A percentile compares a stretch with the other conserved stretches of the same genome.
Evolutionary conservation across 2,888 invertebrate species (phyloP).

Genomic region (Unio delphinus): DNA sequence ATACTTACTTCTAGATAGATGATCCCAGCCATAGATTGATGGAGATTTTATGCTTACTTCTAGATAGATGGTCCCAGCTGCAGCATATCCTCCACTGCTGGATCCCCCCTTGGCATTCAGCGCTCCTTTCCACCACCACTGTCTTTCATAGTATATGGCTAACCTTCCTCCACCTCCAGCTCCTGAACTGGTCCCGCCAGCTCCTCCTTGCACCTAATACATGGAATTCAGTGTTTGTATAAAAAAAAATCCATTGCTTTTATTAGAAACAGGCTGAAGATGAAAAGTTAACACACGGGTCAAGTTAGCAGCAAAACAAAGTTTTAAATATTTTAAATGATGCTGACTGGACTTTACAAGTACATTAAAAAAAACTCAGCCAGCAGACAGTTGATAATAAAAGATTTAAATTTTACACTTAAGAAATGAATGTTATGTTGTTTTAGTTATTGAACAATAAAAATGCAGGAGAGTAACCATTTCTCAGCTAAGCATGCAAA

Average conservation of each 20-base stretch:
- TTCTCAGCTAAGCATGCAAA: too few species aligned
- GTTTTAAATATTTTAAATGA: background rate
- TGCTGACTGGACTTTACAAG: background rate
- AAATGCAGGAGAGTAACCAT: too few species aligned
- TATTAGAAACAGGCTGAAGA: background rate
- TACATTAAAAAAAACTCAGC: background rate
- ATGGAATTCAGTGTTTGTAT: background rate
- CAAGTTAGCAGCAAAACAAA: background rate
- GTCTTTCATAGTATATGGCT: constrained; percentile 41
- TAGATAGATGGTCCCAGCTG: constrained; percentile 54
- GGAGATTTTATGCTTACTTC: constrained; percentile 24
- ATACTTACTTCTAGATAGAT: too few species aligned
- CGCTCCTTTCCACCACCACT: constrained; percentile 47
- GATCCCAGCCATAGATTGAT: background rate
- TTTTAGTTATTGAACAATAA: too few species aligned
- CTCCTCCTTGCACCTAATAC: constrained; percentile 34
- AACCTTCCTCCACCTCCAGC: constrained; percentile 54
- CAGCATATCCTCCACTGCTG: constrained; percentile 31
- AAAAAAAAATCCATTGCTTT: background rate
- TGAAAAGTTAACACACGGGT: background rate
- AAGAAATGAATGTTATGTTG: too few species aligned
- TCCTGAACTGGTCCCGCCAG: constrained; percentile 28
- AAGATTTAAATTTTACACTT: too few species aligned
- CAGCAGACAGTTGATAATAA: too few species aligned
- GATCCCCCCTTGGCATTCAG: constrained; percentile 44